Base-by-base conservation (phyloP, 2,888 invertebrate species). In the Heliconius ismenius region DNA sequence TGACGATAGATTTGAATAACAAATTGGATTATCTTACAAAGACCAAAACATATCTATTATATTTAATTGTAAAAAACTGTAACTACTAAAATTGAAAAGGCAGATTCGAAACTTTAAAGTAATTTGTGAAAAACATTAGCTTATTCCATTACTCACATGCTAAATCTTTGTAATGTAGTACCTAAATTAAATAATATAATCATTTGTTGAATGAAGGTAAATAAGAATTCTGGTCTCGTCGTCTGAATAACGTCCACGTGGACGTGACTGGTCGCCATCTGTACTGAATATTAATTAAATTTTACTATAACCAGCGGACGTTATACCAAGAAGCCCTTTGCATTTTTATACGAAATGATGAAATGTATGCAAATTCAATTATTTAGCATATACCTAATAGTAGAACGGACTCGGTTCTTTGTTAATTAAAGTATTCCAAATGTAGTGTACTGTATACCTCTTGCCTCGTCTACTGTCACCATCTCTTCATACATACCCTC, bases 201-300 rank as follows among this genome's bases (percentile, higher is more conserved):
- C 60, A 81, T 81, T 86, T 86, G 86, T 49, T 91, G 90, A 91
- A 92, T 90, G 89, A 83, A 82, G 81, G 81, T 82, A 72, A 74
- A 84, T 88, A 85, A 84, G 80, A 78, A 90, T 85, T 90, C 91
- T 79, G 83, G 83, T 84, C 88, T 86, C 88, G 88, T 89, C 84
- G 84, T 80, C 82, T n/a, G 54, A 28, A 32, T 70, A 70, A 70
- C 54, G 54, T 70, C 54, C 74, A 62, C 32, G 69, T 79, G 83
- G 81, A 91, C 91, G 90, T 90, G 91, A 90, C 91, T 84, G 85
- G 82, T 87, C 86, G 88, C 81, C 81, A 81, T 82, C 81, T 83
- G 81, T 81, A 79, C 82, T 83, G 92, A 91, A 91, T 92, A 86
- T 83, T 85, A 89, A 91, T 88, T 84, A 85, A 84, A 81, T 86